Base-by-base conservation (phyloP, 2,113 vertebrate genomes). In the Stigmatopora argus region DNA sequence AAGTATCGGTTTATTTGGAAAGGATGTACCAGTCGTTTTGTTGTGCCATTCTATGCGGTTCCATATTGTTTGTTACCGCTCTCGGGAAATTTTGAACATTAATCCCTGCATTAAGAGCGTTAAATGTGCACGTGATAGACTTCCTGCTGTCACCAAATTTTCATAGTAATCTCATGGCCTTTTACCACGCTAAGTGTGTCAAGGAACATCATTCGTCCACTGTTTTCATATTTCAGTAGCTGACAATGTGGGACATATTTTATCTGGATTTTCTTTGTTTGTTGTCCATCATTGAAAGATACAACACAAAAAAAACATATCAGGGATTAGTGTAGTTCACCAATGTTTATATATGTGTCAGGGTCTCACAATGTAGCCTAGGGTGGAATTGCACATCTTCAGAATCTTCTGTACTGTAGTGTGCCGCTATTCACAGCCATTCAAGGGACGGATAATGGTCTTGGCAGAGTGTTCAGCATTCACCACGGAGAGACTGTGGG, bases 401-500 rank as follows among this genome's bases (percentile, higher is more conserved):
- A 67, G 72, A 84, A 75, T 74, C 75, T 74, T 73, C 81, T 84
- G 79, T 82, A 71, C 79, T 79, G 73, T 77, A 78, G 78, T 85
- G 78, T 77, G 83, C 82, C 79, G 67, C 79, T 80, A 80, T 89
- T 88, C 80, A 83, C 72, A 17, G 66, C 79, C 79, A 80, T 83
- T 85, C 81, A 86, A 86, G 72, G 73, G 84, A 83, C 75, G 74
- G 80, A 88, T 81, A 88, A 88, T 82, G 78, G 83, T 83, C 83
- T 81, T 86, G 84, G 83, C 83, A 83, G 72, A 70, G 69, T 21
- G 64, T 70, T 83, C 70, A 34, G 74, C 78, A 83, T 87, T 86
- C 85, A 85, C 85, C 81, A 84, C 79, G 84, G 86, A 85, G 83
- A 88, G 78, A 87, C 86, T 88, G 82, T 86, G 88, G 88, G 88